These are phyloP conservation scores for Coenonympha glycerion DNA, from an alignment of 2,888 invertebrate species.

Conservation along the genomic window DNA sequence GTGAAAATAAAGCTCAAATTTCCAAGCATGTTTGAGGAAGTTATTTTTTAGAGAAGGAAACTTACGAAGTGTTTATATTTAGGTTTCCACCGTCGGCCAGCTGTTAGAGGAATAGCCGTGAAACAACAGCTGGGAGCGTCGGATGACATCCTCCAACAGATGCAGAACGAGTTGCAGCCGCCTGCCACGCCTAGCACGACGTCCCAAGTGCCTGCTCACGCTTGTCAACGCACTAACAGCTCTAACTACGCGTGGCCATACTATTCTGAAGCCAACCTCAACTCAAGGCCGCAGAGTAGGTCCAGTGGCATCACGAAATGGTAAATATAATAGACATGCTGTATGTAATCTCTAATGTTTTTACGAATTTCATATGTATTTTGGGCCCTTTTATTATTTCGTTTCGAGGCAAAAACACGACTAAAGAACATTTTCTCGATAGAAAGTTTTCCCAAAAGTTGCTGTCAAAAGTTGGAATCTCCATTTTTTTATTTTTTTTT, in stretches of 20 bases:
- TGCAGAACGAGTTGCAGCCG: slow-evolving; percentile 81
- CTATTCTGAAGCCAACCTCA: slow-evolving; percentile 77
- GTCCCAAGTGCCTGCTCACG: slow-evolving; percentile 46
- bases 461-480: too few species aligned
- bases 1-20: too few species aligned
- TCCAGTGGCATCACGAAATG: slow-evolving; percentile 36
- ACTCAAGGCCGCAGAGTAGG: slow-evolving; percentile 62
- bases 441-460: too few species aligned
- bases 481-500: too few species aligned
- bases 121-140: slow-evolving; percentile 90
- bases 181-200: slow-evolving; percentile 42
- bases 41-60: too few species aligned
- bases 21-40: too few species aligned
- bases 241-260: slow-evolving; percentile 79
- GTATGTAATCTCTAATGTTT: too few species aligned
- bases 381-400: too few species aligned
- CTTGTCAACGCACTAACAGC: slow-evolving; percentile 54
- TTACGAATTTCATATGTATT: too few species aligned
- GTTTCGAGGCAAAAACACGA: too few species aligned
- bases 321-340: too few species aligned
- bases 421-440: too few species aligned
- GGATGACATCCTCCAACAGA: slow-evolving; percentile 87
- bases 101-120: slow-evolving; percentile 85
- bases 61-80: not conserved
- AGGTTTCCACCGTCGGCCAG: slow-evolving; percentile 89